These are phyloP conservation scores for Heliconius hortense DNA, from an alignment of 2,888 invertebrate species.

Conservation along the genomic window DNA sequence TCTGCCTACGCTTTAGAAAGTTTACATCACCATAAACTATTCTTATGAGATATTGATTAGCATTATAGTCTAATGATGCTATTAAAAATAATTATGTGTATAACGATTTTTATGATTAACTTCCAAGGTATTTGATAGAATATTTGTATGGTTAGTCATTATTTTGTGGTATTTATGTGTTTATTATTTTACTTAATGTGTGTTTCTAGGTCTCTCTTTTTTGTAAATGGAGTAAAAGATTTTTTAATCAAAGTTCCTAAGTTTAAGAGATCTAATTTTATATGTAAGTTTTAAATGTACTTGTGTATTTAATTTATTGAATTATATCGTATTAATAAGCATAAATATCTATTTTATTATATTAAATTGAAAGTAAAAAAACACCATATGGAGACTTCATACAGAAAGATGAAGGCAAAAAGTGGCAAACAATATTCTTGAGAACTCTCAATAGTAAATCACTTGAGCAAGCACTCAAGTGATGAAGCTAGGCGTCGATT, in stretches of 20 bases:
- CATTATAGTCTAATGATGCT: slow-evolving; percentile 37
- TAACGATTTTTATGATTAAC: slow-evolving; percentile 31
- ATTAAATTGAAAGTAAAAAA: background rate
- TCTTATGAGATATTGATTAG: slow-evolving; percentile 35
- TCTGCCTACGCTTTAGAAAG: slow-evolving; percentile 42
- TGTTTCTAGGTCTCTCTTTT: no score
- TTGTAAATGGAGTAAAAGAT: no score
- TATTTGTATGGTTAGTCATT: background rate
- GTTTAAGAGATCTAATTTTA: no score
- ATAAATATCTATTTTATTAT: no score
- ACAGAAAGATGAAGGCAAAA: slow-evolving; percentile 1
- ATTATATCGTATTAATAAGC: no score
- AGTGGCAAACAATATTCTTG: slow-evolving; percentile 21
- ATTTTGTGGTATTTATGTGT: slow-evolving; percentile 1
- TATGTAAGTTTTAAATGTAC: no score
- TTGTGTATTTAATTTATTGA: no score
- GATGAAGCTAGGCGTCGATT: slow-evolving; percentile 47
- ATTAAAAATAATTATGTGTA: slow-evolving; percentile 34
- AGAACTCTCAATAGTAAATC: slow-evolving; percentile 37
- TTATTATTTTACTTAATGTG: background rate
- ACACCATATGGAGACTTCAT: background rate
- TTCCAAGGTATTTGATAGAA: slow-evolving; percentile 6
- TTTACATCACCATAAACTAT: slow-evolving; percentile 27
- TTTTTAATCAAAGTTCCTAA: no score
- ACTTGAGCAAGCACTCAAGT: slow-evolving; percentile 36